Conservation (phyloP, 2,888 invertebrate species). For the Andrena haemorrhoa region DNA sequence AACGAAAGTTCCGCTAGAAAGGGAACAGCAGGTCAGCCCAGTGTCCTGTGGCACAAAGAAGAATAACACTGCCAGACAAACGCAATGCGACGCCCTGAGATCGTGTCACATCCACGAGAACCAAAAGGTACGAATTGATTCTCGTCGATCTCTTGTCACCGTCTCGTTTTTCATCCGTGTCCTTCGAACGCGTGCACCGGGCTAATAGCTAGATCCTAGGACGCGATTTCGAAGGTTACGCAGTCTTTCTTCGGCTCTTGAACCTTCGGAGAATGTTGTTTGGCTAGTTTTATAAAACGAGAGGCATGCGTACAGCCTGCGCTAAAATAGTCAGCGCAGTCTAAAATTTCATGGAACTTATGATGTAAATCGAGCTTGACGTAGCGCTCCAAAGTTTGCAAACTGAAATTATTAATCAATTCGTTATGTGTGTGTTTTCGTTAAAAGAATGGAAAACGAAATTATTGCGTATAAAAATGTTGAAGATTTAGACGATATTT, state of each 20-base stretch:
- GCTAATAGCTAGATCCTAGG: conserved; percentile 5
- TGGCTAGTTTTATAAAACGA: neutral
- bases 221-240: conserved; percentile 16
- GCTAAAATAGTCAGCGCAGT: neutral
- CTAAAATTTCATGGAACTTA: neutral
- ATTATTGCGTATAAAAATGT: no score
- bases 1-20: conserved; percentile 48
- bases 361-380: neutral
- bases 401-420: no score
- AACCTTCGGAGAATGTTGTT: neutral
- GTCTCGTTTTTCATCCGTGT: conserved; percentile 51
- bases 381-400: no score
- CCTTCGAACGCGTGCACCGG: neutral
- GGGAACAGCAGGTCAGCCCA: conserved; percentile 49
- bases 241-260: neutral
- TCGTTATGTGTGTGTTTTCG: no score
- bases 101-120: conserved; percentile 36
- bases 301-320: neutral
- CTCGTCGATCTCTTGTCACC: conserved; percentile 47
- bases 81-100: conserved; percentile 31
- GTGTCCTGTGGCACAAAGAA: conserved; percentile 35
- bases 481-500: no score
- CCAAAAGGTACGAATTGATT: conserved; percentile 66
- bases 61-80: conserved; percentile 55
- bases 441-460: no score